These are phyloP conservation scores for Nannoperca australis DNA, from an alignment of 2,797 vertebrate genomes.

Conservation along the genomic window DNA sequence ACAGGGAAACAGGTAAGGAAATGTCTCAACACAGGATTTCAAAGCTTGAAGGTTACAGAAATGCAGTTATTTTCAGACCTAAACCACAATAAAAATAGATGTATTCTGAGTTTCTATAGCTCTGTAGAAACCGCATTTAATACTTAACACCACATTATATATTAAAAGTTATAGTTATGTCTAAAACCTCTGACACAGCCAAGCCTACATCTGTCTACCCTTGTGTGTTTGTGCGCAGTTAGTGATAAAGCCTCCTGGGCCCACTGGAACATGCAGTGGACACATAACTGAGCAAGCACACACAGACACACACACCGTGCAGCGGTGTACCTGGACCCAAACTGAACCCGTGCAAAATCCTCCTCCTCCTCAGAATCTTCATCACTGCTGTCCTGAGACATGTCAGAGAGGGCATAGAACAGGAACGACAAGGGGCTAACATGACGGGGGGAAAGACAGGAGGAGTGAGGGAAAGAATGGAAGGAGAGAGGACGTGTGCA, in stretches of 20 bases:
- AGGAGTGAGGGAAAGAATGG: slow-evolving; percentile 39
- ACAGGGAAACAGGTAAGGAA: neutral
- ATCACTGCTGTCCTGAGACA: slow-evolving; percentile 96
- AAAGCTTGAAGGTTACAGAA: neutral
- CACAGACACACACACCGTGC: slow-evolving; percentile 78
- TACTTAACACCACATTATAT: slow-evolving; percentile 3
- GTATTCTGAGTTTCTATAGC: neutral
- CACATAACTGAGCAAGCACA: slow-evolving; percentile 57
- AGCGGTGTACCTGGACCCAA: slow-evolving; percentile 99
- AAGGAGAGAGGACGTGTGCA: slow-evolving; percentile 40
- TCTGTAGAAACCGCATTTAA: neutral
- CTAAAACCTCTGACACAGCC: slow-evolving; percentile 12
- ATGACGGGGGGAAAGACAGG: slow-evolving; percentile 67
- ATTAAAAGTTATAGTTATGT: neutral
- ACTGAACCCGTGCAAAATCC: slow-evolving; percentile 97
- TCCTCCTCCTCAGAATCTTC: slow-evolving; percentile 94
- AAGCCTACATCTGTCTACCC: neutral
- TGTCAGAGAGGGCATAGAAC: slow-evolving; percentile 93
- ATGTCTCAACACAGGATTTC: neutral
- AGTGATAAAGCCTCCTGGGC: slow-evolving; percentile 71
- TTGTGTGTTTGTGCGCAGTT: slow-evolving; percentile 65
- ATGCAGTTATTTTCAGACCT: neutral
- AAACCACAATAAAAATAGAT: neutral
- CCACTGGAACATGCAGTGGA: slow-evolving; percentile 84
- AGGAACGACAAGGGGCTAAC: slow-evolving; percentile 94